Evolutionary conservation across 2,888 invertebrate genomes (phyloP).

Genomic region (Megaustenia siamemsis): DNA sequence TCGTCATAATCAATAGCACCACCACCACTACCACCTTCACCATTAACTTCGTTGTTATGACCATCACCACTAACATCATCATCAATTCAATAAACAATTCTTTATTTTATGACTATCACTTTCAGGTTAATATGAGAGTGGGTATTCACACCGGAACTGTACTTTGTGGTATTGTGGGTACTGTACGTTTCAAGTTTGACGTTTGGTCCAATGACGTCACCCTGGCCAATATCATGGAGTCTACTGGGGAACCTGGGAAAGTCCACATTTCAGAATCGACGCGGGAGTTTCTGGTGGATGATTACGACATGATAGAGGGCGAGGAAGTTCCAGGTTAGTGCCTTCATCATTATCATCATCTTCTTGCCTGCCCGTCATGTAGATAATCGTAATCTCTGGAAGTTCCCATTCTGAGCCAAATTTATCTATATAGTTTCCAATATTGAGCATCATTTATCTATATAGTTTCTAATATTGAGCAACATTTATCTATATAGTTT

Average conservation of each 20-base stretch:
- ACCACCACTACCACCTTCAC: too few species aligned
- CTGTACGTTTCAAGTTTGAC: conserved; percentile 96
- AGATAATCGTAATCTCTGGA: not conserved
- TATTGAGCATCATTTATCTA: too few species aligned
- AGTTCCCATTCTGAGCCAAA: too few species aligned
- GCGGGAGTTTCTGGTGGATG: conserved; percentile 88
- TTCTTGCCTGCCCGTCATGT: not conserved
- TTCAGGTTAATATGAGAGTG: conserved; percentile 87
- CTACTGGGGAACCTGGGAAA: conserved; percentile 87
- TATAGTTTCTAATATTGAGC: too few species aligned
- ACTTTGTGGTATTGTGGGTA: conserved; percentile 95
- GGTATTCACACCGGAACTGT: conserved; percentile 98
- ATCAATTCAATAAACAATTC: too few species aligned
- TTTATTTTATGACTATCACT: not conserved
- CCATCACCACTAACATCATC: too few species aligned
- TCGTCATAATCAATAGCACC: too few species aligned
- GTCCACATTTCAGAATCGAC: conserved; percentile 96
- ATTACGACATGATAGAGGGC: conserved; percentile 86
- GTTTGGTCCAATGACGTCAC: conserved; percentile 99
- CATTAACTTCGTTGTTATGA: too few species aligned
- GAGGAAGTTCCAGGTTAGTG: conserved; percentile 89
- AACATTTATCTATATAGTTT: too few species aligned
- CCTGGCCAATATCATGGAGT: conserved; percentile 96
- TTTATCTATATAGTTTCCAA: too few species aligned
- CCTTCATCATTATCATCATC: not conserved